Evolutionary conservation across 1,140 invertebrate genomes (phyloP), one percentile per base, ranked within the genome.

Genomic region (Heterodera carotae): DNA sequence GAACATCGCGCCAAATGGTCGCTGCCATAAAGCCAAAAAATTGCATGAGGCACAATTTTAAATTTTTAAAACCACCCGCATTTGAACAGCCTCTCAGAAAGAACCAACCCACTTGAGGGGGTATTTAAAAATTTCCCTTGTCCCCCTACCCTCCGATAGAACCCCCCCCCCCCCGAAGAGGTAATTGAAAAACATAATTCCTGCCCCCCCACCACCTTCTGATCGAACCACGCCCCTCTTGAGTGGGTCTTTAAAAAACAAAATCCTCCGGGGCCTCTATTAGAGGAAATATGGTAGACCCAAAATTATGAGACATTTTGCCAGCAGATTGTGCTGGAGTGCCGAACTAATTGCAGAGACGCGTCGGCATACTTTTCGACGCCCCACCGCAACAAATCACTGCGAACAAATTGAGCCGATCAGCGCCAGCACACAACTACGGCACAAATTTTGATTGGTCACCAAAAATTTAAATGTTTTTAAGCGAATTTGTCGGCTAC

Each of bases 261-360:
- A 18, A 18, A 33, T 1, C 25, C 25, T 69, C 29, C 25, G 59
- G 34, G 69, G n/a, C 3, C 53, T 39, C 27, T 8, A 29, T 27
- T 39, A n/a, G n/a, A n/a, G 48, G 39, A 53, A 53, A 12, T 53
- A 15, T 53, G 36, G 36, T 18, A 53, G 22, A 53, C 10, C 3
- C 18, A 7, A 53, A 53, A 15, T 53, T 53, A 8, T 53, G 18
- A 53, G 22, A 56, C 22, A 36, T 68, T n/a, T 56, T 12, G 60
- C 74, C 29, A 83, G 10, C 48, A 83, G 83, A 69, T 86, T 84
- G 18, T 84, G 83, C 69, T 84, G 84, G 84, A 74, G 53, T n/a
- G 81, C 75, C 15, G 75, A 76, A 56, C 48, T 84, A 25, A 7
- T 81, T 22, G 77, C 84, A 22, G 76, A 86, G 76, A 36, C 71